Evolutionary conservation across 2,113 vertebrate genomes (phyloP), one percentile per base, ranked within the genome.

Genomic region (Urocolius indicus): DNA sequence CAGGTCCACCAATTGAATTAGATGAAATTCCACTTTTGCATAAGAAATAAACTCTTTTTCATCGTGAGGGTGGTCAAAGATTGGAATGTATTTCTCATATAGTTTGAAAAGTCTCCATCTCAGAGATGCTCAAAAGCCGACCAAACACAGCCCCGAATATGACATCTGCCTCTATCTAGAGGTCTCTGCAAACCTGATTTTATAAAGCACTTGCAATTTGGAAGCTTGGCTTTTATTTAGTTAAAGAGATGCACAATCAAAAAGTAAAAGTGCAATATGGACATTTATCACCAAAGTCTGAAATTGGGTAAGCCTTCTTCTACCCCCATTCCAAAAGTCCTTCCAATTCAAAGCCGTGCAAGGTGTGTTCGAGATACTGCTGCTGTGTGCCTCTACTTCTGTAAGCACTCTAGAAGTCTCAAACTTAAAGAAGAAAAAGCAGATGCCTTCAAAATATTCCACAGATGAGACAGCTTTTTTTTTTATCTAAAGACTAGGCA

Each of bases 401-500:
- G 22, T 14, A 49, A 73, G 36, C 18, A 30, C 30, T 45, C 46
- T 17, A 71, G 45, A 54, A 63, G 16, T 67, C 65, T 36, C 36
- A 52, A 57, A 68, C 10, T 77, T 72, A 2, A 48, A 16, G 34
- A 67, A 62, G 32, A 67, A 90, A 84, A 87, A 76, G 10, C 18
- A 94, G 45, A 83, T 58, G 51, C 23, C 29, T 78, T 57, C 22
- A 72, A 84, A 89, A 69, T 29, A 65, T 49, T 82, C 26, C 41
- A 48, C 23, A 66, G 45, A 41, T 0, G 0, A 85, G 15, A n/a
- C 2, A 27, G 26, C 3, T 34, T 30, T 51, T 41, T 49, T 32
- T 38, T 20, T 36, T 20, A 61, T 46, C 55, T 36, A 48, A 78
- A 80, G 71, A 65, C 54, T 17, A 68, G 58, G 27, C 58, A 88